Conservation (phyloP, 2,797 vertebrate species). For the Spinus olivaceus region DNA sequence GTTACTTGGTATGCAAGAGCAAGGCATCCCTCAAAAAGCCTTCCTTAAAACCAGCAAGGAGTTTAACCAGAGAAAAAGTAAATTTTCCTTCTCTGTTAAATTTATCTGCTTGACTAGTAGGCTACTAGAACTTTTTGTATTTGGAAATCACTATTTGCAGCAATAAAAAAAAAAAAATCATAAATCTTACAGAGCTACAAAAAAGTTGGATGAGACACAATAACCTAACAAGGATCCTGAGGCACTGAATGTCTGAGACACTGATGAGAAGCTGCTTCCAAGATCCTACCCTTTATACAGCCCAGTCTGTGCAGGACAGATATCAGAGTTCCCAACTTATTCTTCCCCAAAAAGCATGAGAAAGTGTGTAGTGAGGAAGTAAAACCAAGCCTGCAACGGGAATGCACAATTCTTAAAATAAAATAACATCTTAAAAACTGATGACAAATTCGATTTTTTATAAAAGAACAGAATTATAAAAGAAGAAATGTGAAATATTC, state of each 20-base stretch:
- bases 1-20: constrained; percentile 45
- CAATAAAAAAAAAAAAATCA: background rate
- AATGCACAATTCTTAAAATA: background rate
- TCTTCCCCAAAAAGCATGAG: background rate
- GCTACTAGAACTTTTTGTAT: background rate
- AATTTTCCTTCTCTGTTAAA: background rate
- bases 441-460: background rate
- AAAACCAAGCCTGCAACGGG: background rate
- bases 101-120: background rate
- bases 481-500: background rate
- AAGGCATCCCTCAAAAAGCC: constrained; percentile 46
- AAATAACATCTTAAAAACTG: background rate
- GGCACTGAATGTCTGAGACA: background rate
- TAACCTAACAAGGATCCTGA: background rate
- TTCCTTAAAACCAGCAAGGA: constrained; percentile 23
- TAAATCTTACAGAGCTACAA: background rate
- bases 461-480: background rate
- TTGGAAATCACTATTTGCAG: background rate
- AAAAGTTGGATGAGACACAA: background rate
- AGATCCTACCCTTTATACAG: background rate
- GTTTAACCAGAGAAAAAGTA: constrained; percentile 36
- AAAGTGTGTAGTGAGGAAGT: background rate
- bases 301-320: background rate
- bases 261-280: background rate
- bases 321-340: background rate